phyloP scores from a whole-genome alignment of 2,113 vertebrate genomes.

The Glareola pratincola region DNA sequence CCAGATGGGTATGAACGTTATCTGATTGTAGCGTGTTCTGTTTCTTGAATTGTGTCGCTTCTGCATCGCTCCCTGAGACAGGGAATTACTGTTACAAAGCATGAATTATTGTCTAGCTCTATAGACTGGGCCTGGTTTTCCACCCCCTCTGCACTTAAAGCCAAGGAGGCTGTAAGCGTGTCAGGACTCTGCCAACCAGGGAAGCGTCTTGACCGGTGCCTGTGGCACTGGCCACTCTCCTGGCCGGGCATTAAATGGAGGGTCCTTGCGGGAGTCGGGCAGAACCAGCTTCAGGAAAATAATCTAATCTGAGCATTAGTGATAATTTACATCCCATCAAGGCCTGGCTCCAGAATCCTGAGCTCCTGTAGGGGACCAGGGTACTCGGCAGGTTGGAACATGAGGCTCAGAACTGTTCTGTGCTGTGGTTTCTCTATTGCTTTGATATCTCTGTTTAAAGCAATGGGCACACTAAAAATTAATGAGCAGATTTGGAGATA shows the following conservation, averaged over 20 bases:
- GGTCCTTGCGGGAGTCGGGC: not conserved
- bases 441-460: not conserved
- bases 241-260: accelerated
- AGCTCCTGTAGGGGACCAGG: not conserved
- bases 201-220: accelerated
- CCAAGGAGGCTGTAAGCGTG: not conserved
- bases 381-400: not conserved
- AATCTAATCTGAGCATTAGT: not conserved
- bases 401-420: not conserved
- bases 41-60: not conserved
- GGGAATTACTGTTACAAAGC: not conserved
- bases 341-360: not conserved
- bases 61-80: not conserved
- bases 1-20: not conserved
- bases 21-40: not conserved
- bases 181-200: not conserved
- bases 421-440: accelerated
- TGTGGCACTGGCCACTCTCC: accelerated
- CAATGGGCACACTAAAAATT: not conserved
- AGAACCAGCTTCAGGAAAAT: not conserved
- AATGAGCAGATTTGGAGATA: not conserved
- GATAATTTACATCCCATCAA: not conserved
- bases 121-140: not conserved
- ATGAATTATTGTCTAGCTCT: not conserved
- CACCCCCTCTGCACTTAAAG: not conserved